Evolutionary conservation across 2,113 vertebrate genomes (phyloP).

Genomic region (Murina feae): DNA sequence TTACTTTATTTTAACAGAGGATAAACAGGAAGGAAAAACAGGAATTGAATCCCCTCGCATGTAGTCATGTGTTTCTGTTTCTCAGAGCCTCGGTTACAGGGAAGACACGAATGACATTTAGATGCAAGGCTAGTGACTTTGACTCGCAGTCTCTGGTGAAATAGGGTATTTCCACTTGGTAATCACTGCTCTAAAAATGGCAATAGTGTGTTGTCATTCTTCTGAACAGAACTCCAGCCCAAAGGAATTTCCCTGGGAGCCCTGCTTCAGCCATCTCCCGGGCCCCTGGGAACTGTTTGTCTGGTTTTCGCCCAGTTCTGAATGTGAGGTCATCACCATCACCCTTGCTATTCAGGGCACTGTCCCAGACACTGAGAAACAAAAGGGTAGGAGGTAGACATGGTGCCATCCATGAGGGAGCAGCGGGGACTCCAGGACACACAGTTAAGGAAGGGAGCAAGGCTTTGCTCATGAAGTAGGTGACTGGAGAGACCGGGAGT

Average conservation of each 20-base stretch:
- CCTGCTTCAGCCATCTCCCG: neutral
- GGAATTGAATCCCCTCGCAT: slow-evolving; percentile 71
- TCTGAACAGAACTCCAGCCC: slow-evolving; percentile 47
- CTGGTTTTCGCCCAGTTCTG: neutral
- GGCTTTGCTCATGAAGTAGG: neutral
- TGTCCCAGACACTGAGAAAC: neutral
- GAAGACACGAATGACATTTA: slow-evolving; percentile 73
- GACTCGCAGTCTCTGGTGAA: slow-evolving; percentile 58
- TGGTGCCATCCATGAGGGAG: neutral
- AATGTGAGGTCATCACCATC: neutral
- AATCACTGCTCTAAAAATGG: slow-evolving; percentile 61
- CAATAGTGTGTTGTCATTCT: slow-evolving; percentile 51
- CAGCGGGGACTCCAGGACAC: neutral
- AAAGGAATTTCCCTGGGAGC: slow-evolving; percentile 75
- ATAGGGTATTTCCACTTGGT: slow-evolving; percentile 75
- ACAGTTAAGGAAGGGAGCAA: neutral
- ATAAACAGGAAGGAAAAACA: slow-evolving; percentile 77
- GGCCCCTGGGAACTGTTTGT: neutral
- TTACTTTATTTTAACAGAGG: slow-evolving; percentile 42
- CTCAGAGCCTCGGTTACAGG: slow-evolving; percentile 60
- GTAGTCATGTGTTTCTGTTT: slow-evolving; percentile 68
- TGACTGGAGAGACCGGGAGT: neutral
- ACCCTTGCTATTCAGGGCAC: neutral
- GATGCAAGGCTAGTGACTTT: slow-evolving; percentile 54
- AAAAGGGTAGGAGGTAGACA: neutral